A percentile compares a stretch with the other conserved stretches of the same genome.
These are phyloP conservation scores for Anser brachyrhynchus DNA, from an alignment of 2,113 vertebrate genomes.

Conservation along the genomic window DNA sequence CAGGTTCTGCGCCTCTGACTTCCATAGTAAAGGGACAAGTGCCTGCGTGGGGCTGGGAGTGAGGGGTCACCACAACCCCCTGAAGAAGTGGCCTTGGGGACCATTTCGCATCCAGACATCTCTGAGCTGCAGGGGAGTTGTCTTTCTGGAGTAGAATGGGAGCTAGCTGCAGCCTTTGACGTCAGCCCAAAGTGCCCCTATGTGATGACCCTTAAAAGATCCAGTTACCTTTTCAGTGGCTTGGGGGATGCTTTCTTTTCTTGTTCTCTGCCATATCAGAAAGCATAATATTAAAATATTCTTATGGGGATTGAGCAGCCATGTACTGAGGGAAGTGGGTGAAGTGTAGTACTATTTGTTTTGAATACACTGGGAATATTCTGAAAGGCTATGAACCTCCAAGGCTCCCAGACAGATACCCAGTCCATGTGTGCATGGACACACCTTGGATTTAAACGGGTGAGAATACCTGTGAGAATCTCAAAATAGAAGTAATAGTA, in stretches of 20 bases:
- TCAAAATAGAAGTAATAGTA: background rate
- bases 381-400: background rate
- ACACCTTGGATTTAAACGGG: background rate
- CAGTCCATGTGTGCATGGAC: background rate
- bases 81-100: background rate
- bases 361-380: background rate
- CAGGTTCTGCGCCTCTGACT: background rate
- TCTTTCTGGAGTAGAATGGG: background rate
- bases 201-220: background rate
- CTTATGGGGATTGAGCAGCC: background rate
- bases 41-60: background rate
- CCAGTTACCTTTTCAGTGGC: background rate
- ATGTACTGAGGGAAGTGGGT: background rate
- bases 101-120: background rate
- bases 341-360: background rate
- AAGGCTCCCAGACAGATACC: background rate
- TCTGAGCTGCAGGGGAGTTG: background rate
- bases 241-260: background rate
- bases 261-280: background rate
- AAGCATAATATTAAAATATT: background rate
- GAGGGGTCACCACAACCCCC: background rate
- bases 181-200: rapidly evolving
- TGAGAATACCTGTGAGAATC: background rate
- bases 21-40: background rate
- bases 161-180: background rate